phyloP scores from a whole-genome alignment of 2,113 vertebrate species.

The Eurystomus gularis region DNA sequence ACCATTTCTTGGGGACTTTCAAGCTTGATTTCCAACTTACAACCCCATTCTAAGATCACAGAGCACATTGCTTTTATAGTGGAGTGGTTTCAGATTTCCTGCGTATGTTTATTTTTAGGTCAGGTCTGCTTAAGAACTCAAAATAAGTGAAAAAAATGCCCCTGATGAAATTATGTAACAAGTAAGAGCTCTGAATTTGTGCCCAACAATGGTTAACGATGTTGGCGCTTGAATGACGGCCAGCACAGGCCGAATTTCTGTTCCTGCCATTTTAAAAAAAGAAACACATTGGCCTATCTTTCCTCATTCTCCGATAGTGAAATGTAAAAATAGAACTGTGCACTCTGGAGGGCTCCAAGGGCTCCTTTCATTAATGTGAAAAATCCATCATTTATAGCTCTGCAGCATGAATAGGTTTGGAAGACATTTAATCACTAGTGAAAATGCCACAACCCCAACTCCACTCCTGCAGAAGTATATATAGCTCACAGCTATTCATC shows the following conservation, averaged over 20 bases:
- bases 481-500: conserved; percentile 21
- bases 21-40: background rate
- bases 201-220: background rate
- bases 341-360: conserved; percentile 51
- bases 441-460: conserved; percentile 50
- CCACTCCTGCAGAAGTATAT: background rate
- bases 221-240: conserved; percentile 8
- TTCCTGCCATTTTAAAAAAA: conserved; percentile 55
- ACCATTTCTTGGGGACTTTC: background rate
- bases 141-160: background rate
- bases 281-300: conserved; percentile 44
- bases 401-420: conserved; percentile 59
- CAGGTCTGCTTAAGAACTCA: background rate
- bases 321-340: conserved; percentile 67
- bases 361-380: conserved; percentile 59
- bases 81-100: background rate
- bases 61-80: background rate
- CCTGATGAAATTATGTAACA: background rate
- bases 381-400: conserved; percentile 65
- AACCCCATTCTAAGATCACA: background rate
- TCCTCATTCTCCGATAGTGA: conserved; percentile 42
- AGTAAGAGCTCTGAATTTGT: background rate
- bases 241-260: conserved; percentile 3
- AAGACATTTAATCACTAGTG: conserved; percentile 57
- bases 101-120: background rate